A percentile compares a stretch with the other conserved stretches of the same genome.
These are phyloP conservation scores for Phaenicophaeus curvirostris DNA, from an alignment of 2,797 vertebrate species.

Conservation along the genomic window DNA sequence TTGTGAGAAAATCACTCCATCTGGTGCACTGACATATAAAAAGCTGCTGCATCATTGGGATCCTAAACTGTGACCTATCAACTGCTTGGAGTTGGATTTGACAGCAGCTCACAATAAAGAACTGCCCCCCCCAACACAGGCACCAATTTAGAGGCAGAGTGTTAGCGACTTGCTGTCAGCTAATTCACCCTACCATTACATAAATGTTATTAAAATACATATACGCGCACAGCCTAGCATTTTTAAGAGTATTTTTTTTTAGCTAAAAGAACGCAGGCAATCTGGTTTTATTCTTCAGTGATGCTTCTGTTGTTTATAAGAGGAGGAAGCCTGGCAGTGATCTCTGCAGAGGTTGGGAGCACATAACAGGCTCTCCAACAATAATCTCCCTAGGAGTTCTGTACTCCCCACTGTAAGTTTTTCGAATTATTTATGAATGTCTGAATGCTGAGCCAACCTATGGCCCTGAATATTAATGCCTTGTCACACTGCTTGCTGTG, in stretches of 20 bases:
- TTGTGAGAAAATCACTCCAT: slow-evolving; percentile 33
- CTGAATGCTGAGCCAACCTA: neutral
- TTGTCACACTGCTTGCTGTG: neutral
- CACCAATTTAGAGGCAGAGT: neutral
- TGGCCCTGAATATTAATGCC: neutral
- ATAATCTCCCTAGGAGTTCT: neutral
- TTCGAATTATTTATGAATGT: neutral
- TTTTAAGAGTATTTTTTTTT: neutral
- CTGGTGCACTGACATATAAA: neutral
- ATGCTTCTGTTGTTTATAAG: neutral
- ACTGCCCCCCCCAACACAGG: neutral
- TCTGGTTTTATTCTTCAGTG: neutral
- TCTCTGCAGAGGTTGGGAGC: neutral
- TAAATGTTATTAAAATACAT: neutral
- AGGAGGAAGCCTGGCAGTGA: neutral
- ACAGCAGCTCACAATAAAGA: neutral
- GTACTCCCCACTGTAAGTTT: neutral
- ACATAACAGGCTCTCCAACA: neutral
- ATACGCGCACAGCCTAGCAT: neutral
- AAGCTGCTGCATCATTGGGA: neutral
- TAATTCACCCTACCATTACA: neutral
- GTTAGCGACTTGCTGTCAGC: neutral
- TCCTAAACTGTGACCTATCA: neutral
- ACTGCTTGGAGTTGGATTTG: slow-evolving; percentile 8
- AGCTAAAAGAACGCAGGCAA: neutral